Evolutionary conservation across 2,888 invertebrate species (phyloP).

Genomic region (Xylocampa areola): DNA sequence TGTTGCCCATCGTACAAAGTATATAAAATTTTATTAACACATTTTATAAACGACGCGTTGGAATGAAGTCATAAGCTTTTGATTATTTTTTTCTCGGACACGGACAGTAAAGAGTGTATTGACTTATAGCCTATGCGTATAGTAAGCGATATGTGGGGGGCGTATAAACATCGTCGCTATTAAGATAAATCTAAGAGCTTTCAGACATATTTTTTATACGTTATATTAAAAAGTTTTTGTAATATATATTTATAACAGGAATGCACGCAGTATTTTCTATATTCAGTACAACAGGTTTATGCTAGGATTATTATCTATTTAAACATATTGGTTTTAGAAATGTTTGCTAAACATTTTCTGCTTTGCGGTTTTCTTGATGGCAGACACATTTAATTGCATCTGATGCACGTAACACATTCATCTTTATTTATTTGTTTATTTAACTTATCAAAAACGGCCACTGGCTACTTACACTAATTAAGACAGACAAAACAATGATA

Average conservation of each 20-base stretch:
- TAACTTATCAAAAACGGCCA: too few species aligned
- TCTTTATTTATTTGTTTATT: too few species aligned
- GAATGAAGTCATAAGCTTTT: conserved; percentile 52
- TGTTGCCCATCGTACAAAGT: too few species aligned
- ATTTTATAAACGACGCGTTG: conserved; percentile 32
- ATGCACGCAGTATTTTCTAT: background rate
- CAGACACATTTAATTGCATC: too few species aligned
- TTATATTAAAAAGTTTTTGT: conserved; percentile 12
- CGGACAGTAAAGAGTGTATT: conserved; percentile 49
- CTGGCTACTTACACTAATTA: too few species aligned
- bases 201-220: conserved; percentile 19
- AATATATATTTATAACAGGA: background rate
- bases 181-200: conserved; percentile 40
- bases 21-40: conserved; percentile 40
- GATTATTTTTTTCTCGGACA: conserved; percentile 44
- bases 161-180: conserved; percentile 42
- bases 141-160: conserved; percentile 38
- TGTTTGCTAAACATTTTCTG: too few species aligned
- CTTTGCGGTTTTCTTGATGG: too few species aligned
- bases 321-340: too few species aligned
- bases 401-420: too few species aligned
- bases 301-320: too few species aligned
- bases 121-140: conserved; percentile 46
- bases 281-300: too few species aligned
- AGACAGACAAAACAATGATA: too few species aligned